Base-by-base conservation (phyloP, 2,797 vertebrate species). In the Gallirallus australis region DNA sequence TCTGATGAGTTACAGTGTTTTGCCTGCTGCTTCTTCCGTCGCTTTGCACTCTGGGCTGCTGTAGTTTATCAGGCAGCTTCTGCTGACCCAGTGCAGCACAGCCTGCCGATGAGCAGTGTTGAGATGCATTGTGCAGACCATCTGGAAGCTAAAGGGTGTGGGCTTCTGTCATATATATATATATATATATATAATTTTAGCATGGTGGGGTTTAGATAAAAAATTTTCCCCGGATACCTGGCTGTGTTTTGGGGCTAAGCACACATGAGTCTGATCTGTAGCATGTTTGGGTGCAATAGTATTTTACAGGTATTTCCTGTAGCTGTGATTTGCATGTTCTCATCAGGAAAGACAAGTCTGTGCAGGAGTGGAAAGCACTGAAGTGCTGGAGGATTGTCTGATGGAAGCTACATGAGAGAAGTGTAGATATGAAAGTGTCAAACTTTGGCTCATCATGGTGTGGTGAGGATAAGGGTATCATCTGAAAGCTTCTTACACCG, bases 1-100 rank as follows among this genome's bases (percentile, higher is more conserved):
- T 27, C 61, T 92, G 78, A 69, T 81, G 83, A 94, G 78, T 65
- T 95, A 80, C 24, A 7, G 91, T 59, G 53, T 79, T 96, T 86
- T 89, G 31, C 91, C 73, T 95, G 70, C 78, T 84, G 48, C 73
- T 84, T 24, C 84, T 93, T 94, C 86, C 59, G 16, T 76, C 78
- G 24, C n/a, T 18, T 16, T 69, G 50, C 72, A 11, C 83, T 56
- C 59, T 60, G 59, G 69, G 77, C 57, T 72, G 66, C 68, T 65
- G 72, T 31, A 40, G 61, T 47, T 86, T 82, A 47, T 66, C 61
- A 52, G 70, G 82, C 48, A 64, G 82, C 69, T 93, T 56, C 86
- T 76, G 71, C 82, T 90, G 79, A 35, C 37, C 68, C 83, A 63
- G 48, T 56, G 52, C 47, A 69, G 7, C 3, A 0, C 71, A 65